Evolutionary conservation across 2,113 vertebrate species (phyloP).

Genomic region (Vimba vimba): DNA sequence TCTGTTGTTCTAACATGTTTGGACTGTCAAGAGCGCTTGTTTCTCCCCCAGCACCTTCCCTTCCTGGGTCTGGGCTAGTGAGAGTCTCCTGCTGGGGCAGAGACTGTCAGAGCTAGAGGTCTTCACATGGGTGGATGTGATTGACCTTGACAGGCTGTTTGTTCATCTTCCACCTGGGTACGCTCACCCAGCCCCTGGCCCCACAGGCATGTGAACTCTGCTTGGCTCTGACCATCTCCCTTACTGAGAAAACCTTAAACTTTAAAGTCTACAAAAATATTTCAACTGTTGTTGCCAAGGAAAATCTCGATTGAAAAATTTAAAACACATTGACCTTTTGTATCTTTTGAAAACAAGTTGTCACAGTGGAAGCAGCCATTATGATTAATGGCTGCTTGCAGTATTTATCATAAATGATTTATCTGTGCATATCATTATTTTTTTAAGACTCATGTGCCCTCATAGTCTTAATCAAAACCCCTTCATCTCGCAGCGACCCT

Average conservation of each 20-base stretch:
- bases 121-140: slow-evolving; percentile 71
- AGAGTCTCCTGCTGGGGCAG: slow-evolving; percentile 25
- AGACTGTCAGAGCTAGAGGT: slow-evolving; percentile 72
- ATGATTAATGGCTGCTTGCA: too few species aligned
- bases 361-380: neutral
- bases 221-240: neutral
- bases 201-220: neutral
- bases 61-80: neutral
- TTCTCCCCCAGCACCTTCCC: slow-evolving; percentile 1
- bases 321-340: neutral
- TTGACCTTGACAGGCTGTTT: slow-evolving; percentile 78
- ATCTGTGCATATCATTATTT: too few species aligned
- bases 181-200: slow-evolving; percentile 51
- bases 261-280: neutral
- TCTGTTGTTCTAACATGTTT: slow-evolving; percentile 24
- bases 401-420: too few species aligned
- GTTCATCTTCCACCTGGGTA: slow-evolving; percentile 77
- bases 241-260: neutral
- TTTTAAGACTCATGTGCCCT: too few species aligned
- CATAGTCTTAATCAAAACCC: too few species aligned
- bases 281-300: neutral
- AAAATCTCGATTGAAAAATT: neutral
- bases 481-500: too few species aligned
- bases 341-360: neutral
- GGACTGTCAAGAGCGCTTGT: slow-evolving; percentile 27